Evolutionary conservation across 2,888 invertebrate species (phyloP).

Genomic region (Parnassius mnemosyne): DNA sequence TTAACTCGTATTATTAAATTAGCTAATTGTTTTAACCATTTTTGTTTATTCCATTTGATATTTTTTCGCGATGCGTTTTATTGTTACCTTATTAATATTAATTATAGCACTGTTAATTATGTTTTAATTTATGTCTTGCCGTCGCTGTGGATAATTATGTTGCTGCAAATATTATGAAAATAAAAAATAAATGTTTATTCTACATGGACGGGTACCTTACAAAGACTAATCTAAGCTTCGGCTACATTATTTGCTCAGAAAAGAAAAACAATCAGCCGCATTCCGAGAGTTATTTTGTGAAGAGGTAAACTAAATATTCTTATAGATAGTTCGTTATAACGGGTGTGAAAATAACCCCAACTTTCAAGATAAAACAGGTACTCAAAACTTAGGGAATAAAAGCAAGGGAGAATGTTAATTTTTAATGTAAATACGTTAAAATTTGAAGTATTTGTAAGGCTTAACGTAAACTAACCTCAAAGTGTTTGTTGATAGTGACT

Average conservation of each 20-base stretch:
- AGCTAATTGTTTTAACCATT: slow-evolving; percentile 23
- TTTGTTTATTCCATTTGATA: slow-evolving; percentile 23
- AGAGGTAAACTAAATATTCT: slow-evolving; percentile 51
- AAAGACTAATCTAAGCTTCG: slow-evolving; percentile 5
- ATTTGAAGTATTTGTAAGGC: slow-evolving; percentile 16
- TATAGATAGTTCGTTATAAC: slow-evolving; percentile 48
- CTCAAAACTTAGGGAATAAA: slow-evolving; percentile 1
- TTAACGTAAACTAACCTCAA: slow-evolving; percentile 7
- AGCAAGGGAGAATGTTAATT: slow-evolving; percentile 1
- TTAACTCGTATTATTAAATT: slow-evolving; percentile 13
- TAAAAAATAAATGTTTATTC: slow-evolving; percentile 3
- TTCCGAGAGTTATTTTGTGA: slow-evolving; percentile 25
- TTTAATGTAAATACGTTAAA: slow-evolving; percentile 22
- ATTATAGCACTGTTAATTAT: slow-evolving; percentile 54
- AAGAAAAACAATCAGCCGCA: slow-evolving; percentile 6
- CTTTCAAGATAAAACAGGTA: background rate
- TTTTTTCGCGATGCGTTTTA: slow-evolving; percentile 33
- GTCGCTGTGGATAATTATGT: slow-evolving; percentile 24
- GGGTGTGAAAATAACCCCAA: background rate
- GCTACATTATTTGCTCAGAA: slow-evolving; percentile 9
- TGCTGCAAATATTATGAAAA: slow-evolving; percentile 2
- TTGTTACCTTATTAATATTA: slow-evolving; percentile 37
- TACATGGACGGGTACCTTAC: slow-evolving; percentile 13
- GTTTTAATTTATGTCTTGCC: slow-evolving; percentile 44
- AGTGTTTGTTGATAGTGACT: slow-evolving; percentile 15